These are phyloP conservation scores for Yoshiicerus persimilis DNA, from an alignment of 1,140 invertebrate species.

Conservation along the genomic window DNA sequence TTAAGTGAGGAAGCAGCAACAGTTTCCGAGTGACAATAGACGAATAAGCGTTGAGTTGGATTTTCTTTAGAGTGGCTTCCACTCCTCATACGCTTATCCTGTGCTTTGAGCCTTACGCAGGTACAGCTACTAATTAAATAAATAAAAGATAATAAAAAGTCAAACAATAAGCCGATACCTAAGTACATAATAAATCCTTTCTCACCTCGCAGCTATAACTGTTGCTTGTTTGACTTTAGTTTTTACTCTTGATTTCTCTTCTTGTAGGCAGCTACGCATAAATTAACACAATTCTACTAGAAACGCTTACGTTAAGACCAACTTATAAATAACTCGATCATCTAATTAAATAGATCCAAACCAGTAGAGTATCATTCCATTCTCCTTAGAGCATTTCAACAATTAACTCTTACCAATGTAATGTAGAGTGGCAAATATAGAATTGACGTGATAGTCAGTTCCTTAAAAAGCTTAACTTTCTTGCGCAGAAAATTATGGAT, in stretches of 20 bases:
- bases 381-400: too few relatives aligned
- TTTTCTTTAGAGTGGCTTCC: not conserved
- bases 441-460: not conserved
- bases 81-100: too few relatives aligned
- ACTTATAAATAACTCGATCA: not conserved
- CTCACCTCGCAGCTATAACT: not conserved
- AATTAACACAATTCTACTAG: not conserved
- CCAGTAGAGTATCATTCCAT: too few relatives aligned
- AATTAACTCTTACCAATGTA: not conserved
- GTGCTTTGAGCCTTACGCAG: not conserved
- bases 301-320: too few relatives aligned
- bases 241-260: constrained; percentile 20
- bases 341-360: not conserved
- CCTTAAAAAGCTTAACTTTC: not conserved
- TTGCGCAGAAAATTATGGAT: not conserved
- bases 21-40: not conserved
- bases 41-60: not conserved
- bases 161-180: not conserved
- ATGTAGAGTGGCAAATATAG: not conserved
- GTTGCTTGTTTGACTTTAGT: not conserved
- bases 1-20: not conserved
- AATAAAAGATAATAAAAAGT: not conserved
- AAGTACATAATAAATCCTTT: not conserved
- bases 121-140: not conserved
- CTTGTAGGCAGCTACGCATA: not conserved